Percentiles rank a stretch among this genome's conserved stretches.
Evolutionary conservation across 2,113 vertebrate genomes (phyloP).

Genomic region (Alces alces): DNA sequence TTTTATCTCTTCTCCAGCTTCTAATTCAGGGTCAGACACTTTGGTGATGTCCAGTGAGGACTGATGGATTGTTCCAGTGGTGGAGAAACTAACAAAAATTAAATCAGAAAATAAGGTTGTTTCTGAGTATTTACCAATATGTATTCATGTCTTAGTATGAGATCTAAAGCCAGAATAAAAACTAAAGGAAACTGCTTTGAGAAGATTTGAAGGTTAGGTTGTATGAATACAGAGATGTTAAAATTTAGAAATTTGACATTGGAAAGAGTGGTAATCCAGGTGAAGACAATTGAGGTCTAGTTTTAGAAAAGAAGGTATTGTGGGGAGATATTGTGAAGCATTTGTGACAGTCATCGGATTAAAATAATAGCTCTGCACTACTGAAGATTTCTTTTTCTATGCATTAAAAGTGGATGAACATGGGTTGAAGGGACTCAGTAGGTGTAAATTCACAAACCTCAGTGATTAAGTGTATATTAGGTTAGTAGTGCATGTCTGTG

Average conservation of each 20-base stretch:
- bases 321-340: background rate
- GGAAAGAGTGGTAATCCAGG: background rate
- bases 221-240: background rate
- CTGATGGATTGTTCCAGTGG: background rate
- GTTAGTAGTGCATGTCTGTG: background rate
- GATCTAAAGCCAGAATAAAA: background rate
- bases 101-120: background rate
- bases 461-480: background rate
- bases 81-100: background rate
- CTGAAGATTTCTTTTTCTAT: background rate
- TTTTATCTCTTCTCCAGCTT: background rate
- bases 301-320: slow-evolving; percentile 28
- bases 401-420: background rate
- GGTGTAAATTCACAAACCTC: background rate
- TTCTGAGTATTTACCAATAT: background rate
- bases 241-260: background rate
- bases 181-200: background rate
- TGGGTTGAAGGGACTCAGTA: background rate
- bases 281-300: background rate
- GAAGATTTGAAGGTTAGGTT: background rate
- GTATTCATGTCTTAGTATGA: background rate
- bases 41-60: background rate
- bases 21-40: background rate
- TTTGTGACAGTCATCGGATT: background rate
- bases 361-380: background rate